Evolutionary conservation across 2,797 vertebrate species (phyloP), one percentile per base, ranked within the genome.

Genomic region (Microcaecilia unicolor): DNA sequence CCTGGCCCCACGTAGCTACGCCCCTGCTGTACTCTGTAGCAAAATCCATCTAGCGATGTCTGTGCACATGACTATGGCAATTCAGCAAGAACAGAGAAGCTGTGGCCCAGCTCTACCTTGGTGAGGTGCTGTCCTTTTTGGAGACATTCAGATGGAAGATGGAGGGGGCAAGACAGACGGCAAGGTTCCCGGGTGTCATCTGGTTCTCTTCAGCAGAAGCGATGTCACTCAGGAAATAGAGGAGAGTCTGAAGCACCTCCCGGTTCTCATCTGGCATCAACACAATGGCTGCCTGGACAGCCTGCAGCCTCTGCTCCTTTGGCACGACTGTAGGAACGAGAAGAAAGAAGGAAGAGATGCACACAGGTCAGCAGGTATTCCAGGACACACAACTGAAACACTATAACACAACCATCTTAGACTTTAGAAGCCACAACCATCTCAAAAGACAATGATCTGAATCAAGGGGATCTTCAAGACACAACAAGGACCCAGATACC

Each of bases 181-280:
- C 88, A 51, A 91, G 61, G 63, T 81, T 91, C 6, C 85, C 79
- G 0, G 86, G 80, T 0, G 86, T 91, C 89, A 91, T 91, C 66
- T 91, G 89, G 71, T 91, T 91, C 55, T 84, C 81, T 46, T 87
- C 67, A 0, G 85, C 86, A 0, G 72, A 87, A 32, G 88, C 84
- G 1, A 90, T 85, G 52, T 91, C 89, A 1, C 86, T 90, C 26
- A 91, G 76, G 62, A 91, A 91, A 62, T 86, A 89, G 17, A 91
- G 78, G 46, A 91, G 49, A 2, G 89, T 88, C 73, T 91, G 88
- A 31, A 91, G 75, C 38, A 89, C 88, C 64, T 91, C 87, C 8
- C 86, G 46, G 68, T 88, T 91, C 74, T 91, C 86, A 0, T 90
- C 88, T 0, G 89, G 85, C 55, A 90, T 74, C 36, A 91, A 76